Percentiles rank a stretch among this genome's conserved stretches.
Conservation (phyloP, 2,888 invertebrate genomes). For the Phortica okadai region DNA sequence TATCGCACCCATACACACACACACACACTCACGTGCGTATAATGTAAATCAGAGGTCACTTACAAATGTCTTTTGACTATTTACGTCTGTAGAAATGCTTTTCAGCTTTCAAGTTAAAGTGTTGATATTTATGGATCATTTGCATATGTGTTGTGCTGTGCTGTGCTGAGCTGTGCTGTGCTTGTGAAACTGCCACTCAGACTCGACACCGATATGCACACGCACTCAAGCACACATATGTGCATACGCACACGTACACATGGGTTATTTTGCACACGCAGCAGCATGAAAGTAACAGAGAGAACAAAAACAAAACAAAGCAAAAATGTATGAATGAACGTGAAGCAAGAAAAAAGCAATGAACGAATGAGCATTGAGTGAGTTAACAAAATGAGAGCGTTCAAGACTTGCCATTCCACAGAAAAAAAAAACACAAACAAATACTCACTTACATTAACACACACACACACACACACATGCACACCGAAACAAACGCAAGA, state of each 20-base stretch:
- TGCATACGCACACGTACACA: not conserved
- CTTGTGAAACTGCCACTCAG: conserved; percentile 45
- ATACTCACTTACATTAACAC: not conserved
- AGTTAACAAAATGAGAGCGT: conserved; percentile 21
- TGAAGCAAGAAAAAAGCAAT: not conserved
- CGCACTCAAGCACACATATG: not conserved
- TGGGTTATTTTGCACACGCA: not conserved
- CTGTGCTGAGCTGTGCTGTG: conserved; percentile 38
- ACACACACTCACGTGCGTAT: not conserved
- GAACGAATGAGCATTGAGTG: conserved; percentile 24
- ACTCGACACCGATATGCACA: conserved; percentile 30
- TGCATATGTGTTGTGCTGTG: conserved; percentile 56
- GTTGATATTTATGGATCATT: conserved; percentile 70
- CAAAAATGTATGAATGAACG: not conserved
- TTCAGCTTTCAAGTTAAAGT: conserved; percentile 47
- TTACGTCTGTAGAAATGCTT: not conserved
- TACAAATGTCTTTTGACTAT: conserved; percentile 49
- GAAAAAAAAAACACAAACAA: not conserved
- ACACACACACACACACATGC: not conserved
- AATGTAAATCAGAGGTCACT: conserved; percentile 64
- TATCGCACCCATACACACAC: not conserved
- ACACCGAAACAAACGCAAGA: not conserved
- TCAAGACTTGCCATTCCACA: not conserved
- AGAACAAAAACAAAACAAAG: too few species aligned
- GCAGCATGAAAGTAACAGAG: too few species aligned